Conservation (phyloP, 2,797 vertebrate species). For the Borostomias antarcticus region DNA sequence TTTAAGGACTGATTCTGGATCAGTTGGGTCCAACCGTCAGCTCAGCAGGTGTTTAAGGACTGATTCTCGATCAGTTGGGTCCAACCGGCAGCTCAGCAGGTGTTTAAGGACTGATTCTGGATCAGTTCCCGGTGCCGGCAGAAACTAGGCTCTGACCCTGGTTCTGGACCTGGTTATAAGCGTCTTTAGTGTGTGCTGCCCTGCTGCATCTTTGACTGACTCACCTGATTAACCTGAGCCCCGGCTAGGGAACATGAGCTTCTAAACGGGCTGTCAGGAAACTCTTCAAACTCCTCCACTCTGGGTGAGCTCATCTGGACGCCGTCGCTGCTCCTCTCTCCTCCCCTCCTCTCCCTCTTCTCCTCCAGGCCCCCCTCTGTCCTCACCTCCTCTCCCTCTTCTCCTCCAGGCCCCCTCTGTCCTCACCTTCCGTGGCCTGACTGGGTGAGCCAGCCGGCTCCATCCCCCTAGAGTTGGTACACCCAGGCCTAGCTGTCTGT, state of each 20-base stretch:
- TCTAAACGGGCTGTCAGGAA: not conserved
- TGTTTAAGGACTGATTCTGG: not conserved
- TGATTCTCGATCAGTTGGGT: no score
- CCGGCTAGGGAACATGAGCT: not conserved
- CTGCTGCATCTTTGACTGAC: not conserved
- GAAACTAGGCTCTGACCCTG: not conserved
- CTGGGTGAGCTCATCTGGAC: not conserved
- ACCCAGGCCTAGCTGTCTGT: conserved; percentile 71
- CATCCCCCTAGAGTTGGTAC: no score
- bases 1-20: not conserved
- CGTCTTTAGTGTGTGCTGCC: not conserved
- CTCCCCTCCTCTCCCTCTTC: no score
- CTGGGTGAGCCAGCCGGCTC: not conserved
- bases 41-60: no score
- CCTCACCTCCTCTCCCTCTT: no score
- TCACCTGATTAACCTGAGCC: not conserved
- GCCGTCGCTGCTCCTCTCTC: no score
- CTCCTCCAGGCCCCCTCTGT: not conserved
- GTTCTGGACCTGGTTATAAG: not conserved
- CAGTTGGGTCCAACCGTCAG: no score
- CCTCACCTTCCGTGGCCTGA: conserved; percentile 3
- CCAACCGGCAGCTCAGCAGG: conserved; percentile 42
- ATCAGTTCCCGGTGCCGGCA: not conserved
- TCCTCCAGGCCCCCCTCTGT: no score
- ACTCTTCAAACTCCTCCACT: not conserved